A percentile compares a stretch with the other conserved stretches of the same genome.
Evolutionary conservation across 2,797 vertebrate genomes (phyloP).

Genomic region (Pangasius sanitwongsei): DNA sequence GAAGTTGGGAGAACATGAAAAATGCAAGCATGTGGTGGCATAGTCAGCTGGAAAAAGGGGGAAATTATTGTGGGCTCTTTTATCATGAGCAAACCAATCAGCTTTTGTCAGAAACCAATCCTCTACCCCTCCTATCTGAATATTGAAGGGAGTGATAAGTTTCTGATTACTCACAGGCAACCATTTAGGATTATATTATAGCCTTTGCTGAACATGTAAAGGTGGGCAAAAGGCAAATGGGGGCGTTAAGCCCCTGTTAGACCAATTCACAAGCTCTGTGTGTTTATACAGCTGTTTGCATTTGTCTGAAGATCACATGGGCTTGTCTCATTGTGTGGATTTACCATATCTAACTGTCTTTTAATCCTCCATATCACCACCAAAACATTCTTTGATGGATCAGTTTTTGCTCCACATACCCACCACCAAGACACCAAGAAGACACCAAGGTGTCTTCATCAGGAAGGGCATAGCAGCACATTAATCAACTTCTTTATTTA

Average conservation of each 20-base stretch:
- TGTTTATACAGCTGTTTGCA: constrained; percentile 71
- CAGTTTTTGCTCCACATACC: too few relatives aligned
- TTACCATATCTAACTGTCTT: constrained; percentile 56
- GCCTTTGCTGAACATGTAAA: constrained; percentile 31
- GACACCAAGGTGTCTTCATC: too few relatives aligned
- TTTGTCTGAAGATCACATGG: constrained; percentile 60
- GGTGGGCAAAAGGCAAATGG: constrained; percentile 36
- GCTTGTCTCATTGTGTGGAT: constrained; percentile 56
- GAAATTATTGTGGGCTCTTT: neutral
- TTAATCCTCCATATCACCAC: constrained; percentile 49
- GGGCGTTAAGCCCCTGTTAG: neutral
- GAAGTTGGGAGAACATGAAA: constrained; percentile 40
- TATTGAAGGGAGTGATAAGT: constrained; percentile 57
- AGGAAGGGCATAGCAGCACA: neutral
- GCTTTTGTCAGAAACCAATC: constrained; percentile 22
- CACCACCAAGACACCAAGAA: neutral
- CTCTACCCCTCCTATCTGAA: neutral
- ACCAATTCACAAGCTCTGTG: constrained; percentile 38
- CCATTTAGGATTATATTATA: constrained; percentile 20
- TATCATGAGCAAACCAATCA: neutral
- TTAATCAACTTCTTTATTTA: neutral
- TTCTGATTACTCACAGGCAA: constrained; percentile 56
- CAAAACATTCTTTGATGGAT: constrained; percentile 24
- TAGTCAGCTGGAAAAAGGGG: neutral
- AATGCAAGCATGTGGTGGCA: constrained; percentile 2